These are phyloP conservation scores for Ophion slaviceki DNA, from an alignment of 2,888 invertebrate species.

Conservation along the genomic window DNA sequence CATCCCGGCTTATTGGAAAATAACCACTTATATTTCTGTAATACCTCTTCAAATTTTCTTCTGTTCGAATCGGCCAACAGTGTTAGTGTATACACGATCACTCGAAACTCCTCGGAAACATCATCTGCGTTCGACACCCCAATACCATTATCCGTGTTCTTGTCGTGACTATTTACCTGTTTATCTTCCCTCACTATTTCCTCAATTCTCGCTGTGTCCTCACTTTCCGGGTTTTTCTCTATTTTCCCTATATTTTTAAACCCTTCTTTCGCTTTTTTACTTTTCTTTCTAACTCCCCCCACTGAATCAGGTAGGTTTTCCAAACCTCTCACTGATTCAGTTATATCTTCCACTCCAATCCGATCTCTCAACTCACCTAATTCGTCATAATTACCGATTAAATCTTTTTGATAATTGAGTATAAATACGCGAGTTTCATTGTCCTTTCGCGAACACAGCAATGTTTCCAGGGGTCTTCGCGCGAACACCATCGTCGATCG, in stretches of 20 bases:
- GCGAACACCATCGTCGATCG: conserved; percentile 33
- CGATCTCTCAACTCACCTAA: neutral
- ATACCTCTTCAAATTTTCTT: neutral
- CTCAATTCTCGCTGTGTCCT: neutral
- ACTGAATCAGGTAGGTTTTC: neutral
- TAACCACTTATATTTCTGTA: neutral
- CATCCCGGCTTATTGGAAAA: conserved; percentile 7
- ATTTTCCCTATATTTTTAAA: neutral
- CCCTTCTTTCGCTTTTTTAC: neutral
- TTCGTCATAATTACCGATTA: neutral
- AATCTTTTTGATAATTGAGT: neutral
- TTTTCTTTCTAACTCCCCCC: neutral
- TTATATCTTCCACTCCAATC: neutral
- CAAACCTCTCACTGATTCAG: neutral
- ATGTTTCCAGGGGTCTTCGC: conserved; percentile 16
- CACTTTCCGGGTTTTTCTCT: neutral
- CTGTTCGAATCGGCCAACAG: neutral
- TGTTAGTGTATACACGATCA: neutral
- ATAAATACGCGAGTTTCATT: conserved; percentile 33
- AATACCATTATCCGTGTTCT: neutral
- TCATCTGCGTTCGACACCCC: neutral
- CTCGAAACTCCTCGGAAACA: neutral
- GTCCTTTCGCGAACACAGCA: conserved; percentile 30
- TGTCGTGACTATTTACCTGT: neutral
- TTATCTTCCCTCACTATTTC: neutral